Conservation (phyloP, 2,113 vertebrate genomes). For the Mesoclemmys tuberculata region DNA sequence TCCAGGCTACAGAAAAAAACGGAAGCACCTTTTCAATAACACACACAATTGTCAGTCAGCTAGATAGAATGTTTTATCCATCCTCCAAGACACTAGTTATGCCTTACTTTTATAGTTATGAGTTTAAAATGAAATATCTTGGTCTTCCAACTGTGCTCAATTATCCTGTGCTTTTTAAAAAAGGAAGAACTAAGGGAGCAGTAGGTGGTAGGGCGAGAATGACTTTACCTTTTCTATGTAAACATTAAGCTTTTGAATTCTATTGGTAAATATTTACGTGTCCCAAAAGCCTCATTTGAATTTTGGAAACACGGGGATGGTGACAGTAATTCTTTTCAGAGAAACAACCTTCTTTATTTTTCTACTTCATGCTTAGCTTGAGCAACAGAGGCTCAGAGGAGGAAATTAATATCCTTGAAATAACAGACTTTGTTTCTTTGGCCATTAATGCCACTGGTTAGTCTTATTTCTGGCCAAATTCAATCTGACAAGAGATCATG, state of each 20-base stretch:
- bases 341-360: not conserved
- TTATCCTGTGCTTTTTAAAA: not conserved
- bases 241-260: not conserved
- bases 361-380: not conserved
- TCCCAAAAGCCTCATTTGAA: not conserved
- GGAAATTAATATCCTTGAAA: not conserved
- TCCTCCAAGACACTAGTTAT: not conserved
- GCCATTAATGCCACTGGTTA: not conserved
- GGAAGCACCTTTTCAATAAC: not conserved
- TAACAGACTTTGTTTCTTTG: not conserved
- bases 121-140: not conserved
- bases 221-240: too few species aligned
- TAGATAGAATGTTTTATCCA: not conserved
- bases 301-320: not conserved
- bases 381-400: not conserved
- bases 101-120: not conserved
- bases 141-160: not conserved
- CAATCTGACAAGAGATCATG: not conserved
- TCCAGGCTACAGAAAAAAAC: not conserved
- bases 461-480: constrained; percentile 1
- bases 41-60: not conserved
- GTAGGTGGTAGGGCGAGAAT: not conserved
- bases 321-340: not conserved
- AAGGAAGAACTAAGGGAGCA: constrained; percentile 1
- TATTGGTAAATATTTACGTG: fast-evolving